phyloP scores from a whole-genome alignment of 2,113 vertebrate species.

The Notothenia coriiceps region DNA sequence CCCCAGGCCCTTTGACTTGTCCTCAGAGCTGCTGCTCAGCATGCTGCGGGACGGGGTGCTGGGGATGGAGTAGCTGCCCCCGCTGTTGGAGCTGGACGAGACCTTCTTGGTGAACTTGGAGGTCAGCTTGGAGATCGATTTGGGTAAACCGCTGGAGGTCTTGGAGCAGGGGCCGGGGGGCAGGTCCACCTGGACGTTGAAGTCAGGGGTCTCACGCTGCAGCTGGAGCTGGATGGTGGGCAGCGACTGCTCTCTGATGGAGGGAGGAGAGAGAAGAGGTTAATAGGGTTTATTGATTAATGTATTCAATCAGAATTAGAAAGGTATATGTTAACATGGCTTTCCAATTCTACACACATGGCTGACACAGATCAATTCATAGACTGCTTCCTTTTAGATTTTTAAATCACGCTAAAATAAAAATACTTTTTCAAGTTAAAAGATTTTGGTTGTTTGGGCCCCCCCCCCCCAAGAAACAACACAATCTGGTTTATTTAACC shows the following conservation, averaged over 20 bases:
- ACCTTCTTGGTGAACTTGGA: slow-evolving; percentile 97
- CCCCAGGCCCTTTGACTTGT: slow-evolving; percentile 88
- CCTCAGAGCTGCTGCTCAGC: slow-evolving; percentile 87
- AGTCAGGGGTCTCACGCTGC: slow-evolving; percentile 92
- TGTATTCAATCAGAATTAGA: too few relatives aligned
- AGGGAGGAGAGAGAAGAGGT: not conserved
- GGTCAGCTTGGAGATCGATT: slow-evolving; percentile 97
- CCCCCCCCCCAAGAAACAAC: too few relatives aligned
- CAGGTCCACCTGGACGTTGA: slow-evolving; percentile 87
- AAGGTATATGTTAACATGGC: too few relatives aligned
- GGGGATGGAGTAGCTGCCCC: slow-evolving; percentile 93
- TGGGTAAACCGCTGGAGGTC: slow-evolving; percentile 93
- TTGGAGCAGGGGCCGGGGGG: slow-evolving; percentile 91
- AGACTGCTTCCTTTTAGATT: too few relatives aligned
- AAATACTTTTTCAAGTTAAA: too few relatives aligned
- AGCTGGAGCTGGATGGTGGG: slow-evolving; percentile 98
- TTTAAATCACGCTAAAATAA: too few relatives aligned
- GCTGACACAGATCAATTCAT: too few relatives aligned
- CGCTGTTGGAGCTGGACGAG: slow-evolving; percentile 87
- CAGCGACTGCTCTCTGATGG: slow-evolving; percentile 91
- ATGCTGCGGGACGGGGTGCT: slow-evolving; percentile 92
- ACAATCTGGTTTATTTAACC: too few relatives aligned
- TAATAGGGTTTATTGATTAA: too few relatives aligned
- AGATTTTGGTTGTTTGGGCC: too few relatives aligned
- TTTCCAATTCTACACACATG: too few relatives aligned